Conservation (phyloP, 2,113 vertebrate genomes). For the Triplophysa tibetana region DNA sequence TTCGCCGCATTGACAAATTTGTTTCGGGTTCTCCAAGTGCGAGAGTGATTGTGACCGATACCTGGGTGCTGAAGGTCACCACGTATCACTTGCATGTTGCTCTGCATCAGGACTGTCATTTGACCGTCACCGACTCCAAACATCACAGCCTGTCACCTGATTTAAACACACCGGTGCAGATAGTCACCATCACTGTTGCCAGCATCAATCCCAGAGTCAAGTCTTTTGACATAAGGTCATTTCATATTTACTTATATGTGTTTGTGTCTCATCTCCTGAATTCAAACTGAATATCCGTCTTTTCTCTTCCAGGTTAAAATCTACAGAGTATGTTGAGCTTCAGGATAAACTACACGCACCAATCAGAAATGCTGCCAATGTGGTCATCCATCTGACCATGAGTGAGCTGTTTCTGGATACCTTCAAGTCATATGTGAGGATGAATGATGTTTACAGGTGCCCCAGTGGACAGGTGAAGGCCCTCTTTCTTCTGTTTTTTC, state of each 20-base stretch:
- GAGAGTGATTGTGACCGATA: constrained; percentile 88
- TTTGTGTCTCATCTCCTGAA: no score
- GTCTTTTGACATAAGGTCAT: constrained; percentile 86
- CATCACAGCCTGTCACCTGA: constrained; percentile 88
- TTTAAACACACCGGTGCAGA: constrained; percentile 82
- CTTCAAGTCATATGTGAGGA: constrained; percentile 85
- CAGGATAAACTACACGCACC: constrained; percentile 86
- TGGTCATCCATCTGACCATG: constrained; percentile 90
- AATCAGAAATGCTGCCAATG: constrained; percentile 84
- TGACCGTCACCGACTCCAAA: constrained; percentile 83
- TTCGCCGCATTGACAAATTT: constrained; percentile 92
- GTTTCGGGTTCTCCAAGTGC: constrained; percentile 83
- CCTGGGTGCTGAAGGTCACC: constrained; percentile 90
- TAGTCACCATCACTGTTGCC: constrained; percentile 85
- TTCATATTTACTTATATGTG: neutral
- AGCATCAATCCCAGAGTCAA: constrained; percentile 77
- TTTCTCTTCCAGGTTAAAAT: constrained; percentile 79
- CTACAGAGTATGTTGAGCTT: constrained; percentile 86
- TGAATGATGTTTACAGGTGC: constrained; percentile 79
- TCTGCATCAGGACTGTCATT: constrained; percentile 84
- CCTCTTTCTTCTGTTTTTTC: no score
- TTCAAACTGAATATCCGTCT: neutral
- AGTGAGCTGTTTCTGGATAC: constrained; percentile 93
- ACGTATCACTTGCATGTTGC: constrained; percentile 83
- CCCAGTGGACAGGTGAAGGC: constrained; percentile 81